Evolutionary conservation across 2,113 vertebrate species (phyloP).

Genomic region (Xenus cinereus): DNA sequence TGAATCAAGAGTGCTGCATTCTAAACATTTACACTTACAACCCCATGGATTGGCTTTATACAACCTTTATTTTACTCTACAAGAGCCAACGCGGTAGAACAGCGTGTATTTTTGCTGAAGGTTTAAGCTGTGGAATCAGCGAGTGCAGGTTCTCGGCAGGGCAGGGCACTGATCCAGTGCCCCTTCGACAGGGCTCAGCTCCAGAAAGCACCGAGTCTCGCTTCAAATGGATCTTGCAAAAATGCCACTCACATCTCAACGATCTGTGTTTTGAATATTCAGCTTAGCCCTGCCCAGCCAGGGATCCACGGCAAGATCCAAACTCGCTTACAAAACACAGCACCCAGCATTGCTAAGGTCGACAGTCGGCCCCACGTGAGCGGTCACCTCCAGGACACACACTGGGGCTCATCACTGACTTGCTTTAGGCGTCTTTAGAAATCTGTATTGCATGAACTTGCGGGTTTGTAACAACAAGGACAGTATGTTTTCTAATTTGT

Average conservation of each 20-base stretch:
- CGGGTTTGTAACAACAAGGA: background rate
- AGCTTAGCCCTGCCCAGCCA: background rate
- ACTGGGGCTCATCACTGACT: background rate
- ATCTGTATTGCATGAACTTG: accelerated
- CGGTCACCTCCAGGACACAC: background rate
- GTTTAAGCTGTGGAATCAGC: background rate
- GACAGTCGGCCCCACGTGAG: accelerated
- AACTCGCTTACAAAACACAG: background rate
- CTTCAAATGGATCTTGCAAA: background rate
- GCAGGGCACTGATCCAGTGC: background rate
- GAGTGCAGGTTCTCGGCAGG: background rate
- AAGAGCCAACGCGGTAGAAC: background rate
- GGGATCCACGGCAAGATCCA: background rate
- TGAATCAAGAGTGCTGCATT: background rate
- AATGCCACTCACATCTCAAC: background rate
- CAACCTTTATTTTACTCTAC: background rate
- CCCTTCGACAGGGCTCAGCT: background rate
- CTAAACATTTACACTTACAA: background rate
- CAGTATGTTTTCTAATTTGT: background rate
- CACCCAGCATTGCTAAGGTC: background rate
- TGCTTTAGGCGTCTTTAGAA: background rate
- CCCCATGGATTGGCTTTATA: accelerated
- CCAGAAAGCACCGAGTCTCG: background rate
- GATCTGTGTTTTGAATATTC: no score
- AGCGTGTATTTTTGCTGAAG: background rate